These are phyloP conservation scores for Pseudocheirus occidentalis DNA, from an alignment of 2,797 vertebrate species.

Conservation along the genomic window DNA sequence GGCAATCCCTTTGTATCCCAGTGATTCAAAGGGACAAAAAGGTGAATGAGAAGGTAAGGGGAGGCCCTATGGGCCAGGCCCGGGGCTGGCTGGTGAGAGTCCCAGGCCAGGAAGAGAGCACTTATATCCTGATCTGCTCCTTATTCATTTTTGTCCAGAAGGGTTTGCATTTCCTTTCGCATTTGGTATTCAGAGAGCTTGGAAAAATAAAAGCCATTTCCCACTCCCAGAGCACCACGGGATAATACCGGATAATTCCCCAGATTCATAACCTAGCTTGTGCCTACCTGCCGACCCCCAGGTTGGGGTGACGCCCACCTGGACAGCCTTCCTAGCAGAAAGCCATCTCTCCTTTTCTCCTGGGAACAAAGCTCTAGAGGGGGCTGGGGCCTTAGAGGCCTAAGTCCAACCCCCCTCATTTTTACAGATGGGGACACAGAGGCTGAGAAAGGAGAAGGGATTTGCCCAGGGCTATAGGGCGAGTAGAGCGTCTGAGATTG, in stretches of 20 bases:
- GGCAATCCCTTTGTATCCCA: background rate
- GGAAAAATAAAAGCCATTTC: constrained; percentile 37
- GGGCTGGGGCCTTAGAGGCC: background rate
- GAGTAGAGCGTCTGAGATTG: background rate
- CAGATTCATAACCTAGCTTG: background rate
- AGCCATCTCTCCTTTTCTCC: background rate
- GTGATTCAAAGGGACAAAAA: constrained; percentile 45
- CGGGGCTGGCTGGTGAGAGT: constrained; percentile 4
- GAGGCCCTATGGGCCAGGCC: constrained; percentile 4
- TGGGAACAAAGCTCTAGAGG: background rate
- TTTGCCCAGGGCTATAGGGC: background rate
- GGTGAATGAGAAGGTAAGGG: constrained; percentile 41
- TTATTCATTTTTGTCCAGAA: background rate
- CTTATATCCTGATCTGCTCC: background rate
- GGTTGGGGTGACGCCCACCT: background rate
- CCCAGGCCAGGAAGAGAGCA: constrained; percentile 16
- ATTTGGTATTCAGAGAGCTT: constrained; percentile 2
- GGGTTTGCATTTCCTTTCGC: background rate
- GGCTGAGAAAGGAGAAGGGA: background rate
- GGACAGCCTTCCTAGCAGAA: background rate
- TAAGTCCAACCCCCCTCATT: background rate
- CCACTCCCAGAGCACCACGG: background rate
- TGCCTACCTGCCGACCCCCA: background rate
- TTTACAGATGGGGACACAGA: background rate
- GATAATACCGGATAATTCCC: background rate